These are phyloP conservation scores for Tipula confusa DNA, from an alignment of 2,888 invertebrate species.

Conservation along the genomic window DNA sequence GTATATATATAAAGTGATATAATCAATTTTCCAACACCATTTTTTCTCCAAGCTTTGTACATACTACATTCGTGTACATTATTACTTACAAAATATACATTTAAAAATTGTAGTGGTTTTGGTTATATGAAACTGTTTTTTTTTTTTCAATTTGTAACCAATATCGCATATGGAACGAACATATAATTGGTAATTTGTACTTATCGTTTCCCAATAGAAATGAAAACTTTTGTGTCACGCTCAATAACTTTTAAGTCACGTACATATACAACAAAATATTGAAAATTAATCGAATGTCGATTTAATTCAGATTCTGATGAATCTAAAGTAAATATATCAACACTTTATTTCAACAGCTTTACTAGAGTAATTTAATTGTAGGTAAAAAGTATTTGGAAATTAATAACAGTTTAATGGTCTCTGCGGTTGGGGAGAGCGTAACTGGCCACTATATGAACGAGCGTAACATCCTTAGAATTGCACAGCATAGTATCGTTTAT, in stretches of 20 bases:
- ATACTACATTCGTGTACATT: not conserved
- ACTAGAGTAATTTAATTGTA: too few relatives aligned
- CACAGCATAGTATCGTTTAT: too few relatives aligned
- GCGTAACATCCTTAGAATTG: too few relatives aligned
- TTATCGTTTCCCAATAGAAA: not conserved
- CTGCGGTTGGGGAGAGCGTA: too few relatives aligned
- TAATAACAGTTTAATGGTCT: too few relatives aligned
- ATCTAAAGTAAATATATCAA: too few relatives aligned
- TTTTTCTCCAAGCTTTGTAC: too few relatives aligned
- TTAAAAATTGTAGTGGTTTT: not conserved
- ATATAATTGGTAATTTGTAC: not conserved
- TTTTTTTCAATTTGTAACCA: not conserved
- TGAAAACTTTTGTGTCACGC: not conserved
- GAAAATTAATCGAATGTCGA: not conserved
- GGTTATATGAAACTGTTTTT: not conserved
- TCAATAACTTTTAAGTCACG: not conserved
- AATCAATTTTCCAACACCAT: not conserved
- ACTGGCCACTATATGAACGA: too few relatives aligned
- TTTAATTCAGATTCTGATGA: too few relatives aligned
- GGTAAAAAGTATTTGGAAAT: too few relatives aligned
- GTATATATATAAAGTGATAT: too few relatives aligned
- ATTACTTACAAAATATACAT: not conserved
- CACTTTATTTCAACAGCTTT: too few relatives aligned
- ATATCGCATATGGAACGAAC: not conserved
- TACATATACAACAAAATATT: not conserved